Conservation (phyloP, 2,113 vertebrate species). For the Centropus bengalensis region DNA sequence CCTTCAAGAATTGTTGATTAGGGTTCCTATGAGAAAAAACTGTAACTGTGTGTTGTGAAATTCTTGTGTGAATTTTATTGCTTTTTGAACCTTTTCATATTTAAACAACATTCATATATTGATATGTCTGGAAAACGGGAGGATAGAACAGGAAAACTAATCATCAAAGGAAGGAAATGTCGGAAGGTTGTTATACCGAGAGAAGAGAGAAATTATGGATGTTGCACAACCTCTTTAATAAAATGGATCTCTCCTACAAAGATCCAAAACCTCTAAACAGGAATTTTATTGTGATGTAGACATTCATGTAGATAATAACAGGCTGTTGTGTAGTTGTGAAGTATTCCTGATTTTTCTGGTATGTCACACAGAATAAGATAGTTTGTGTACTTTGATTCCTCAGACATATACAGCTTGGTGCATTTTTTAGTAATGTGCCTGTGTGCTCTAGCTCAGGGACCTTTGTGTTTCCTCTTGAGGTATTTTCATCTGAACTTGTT, state of each 20-base stretch:
- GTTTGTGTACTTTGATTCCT: background rate
- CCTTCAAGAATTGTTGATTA: background rate
- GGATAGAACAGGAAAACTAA: background rate
- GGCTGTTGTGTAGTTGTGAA: background rate
- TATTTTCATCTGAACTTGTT: background rate
- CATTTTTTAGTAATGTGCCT: background rate
- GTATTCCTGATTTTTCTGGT: background rate
- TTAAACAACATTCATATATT: background rate
- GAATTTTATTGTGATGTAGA: background rate
- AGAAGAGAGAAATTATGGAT: background rate
- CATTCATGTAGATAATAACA: background rate
- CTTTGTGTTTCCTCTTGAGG: background rate
- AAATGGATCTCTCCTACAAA: background rate
- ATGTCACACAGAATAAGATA: background rate
- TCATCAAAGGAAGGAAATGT: background rate
- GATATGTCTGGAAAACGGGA: background rate
- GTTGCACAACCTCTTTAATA: background rate
- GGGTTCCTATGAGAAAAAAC: background rate
- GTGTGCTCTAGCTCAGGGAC: background rate
- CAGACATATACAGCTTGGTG: background rate
- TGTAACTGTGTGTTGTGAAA: background rate
- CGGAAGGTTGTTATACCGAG: background rate
- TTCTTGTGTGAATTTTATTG: background rate
- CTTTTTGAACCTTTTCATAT: background rate
- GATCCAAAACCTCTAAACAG: background rate